phyloP scores from a whole-genome alignment of 2,888 invertebrate genomes.

The Selenia dentaria region DNA sequence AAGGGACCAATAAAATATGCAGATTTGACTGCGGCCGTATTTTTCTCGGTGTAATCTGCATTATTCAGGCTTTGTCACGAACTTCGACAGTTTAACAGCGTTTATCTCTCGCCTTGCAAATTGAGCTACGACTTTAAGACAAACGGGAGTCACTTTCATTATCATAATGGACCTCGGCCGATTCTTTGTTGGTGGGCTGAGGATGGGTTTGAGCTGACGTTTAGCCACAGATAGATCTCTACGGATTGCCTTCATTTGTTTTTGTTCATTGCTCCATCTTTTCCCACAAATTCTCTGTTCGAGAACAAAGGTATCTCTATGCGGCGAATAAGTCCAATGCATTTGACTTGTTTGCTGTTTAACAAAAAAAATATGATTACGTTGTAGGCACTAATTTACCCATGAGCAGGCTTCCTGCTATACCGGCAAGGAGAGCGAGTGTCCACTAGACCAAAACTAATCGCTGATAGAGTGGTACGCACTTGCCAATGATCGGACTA shows the following conservation, averaged over 20 bases:
- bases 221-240: conserved; percentile 49
- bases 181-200: conserved; percentile 77
- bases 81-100: conserved; percentile 85
- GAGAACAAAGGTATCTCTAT: conserved; percentile 14
- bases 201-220: conserved; percentile 65
- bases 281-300: conserved; percentile 12
- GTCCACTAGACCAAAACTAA: conserved; percentile 79
- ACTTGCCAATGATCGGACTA: conserved; percentile 75
- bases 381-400: conserved; percentile 53
- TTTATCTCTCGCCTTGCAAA: conserved; percentile 85
- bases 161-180: conserved; percentile 81
- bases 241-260: conserved; percentile 35
- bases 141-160: conserved; percentile 84
- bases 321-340: conserved; percentile 19
- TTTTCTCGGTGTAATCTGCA: conserved; percentile 84
- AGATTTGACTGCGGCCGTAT: conserved; percentile 83
- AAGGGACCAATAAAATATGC: conserved; percentile 82
- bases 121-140: conserved; percentile 85
- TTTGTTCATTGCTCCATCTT: conserved; percentile 25
- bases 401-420: conserved; percentile 46
- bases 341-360: no score
- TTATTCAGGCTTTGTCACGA: conserved; percentile 85
- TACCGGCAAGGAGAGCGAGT: conserved; percentile 62
- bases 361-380: no score
- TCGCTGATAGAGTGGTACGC: conserved; percentile 79